Conservation (phyloP, 2,797 vertebrate species). For the Danio choprae region DNA sequence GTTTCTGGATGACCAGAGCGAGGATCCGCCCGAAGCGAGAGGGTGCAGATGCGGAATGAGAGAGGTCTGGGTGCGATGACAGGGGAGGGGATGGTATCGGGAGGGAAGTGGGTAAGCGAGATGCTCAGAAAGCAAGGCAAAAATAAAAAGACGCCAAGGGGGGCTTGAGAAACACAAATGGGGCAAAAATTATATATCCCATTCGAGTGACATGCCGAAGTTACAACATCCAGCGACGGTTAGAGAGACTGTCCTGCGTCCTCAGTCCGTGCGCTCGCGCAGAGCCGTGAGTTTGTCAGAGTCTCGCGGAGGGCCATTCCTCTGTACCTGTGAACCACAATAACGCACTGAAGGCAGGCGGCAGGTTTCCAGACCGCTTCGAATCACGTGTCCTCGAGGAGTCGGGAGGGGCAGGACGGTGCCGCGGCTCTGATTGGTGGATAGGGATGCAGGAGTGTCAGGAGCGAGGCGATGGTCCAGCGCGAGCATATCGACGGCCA, state of each 20-base stretch:
- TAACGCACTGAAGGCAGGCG: conserved; percentile 63
- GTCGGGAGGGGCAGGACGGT: conserved; percentile 37
- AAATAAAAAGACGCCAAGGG: conserved; percentile 37
- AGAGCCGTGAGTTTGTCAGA: conserved; percentile 60
- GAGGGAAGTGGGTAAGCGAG: conserved; percentile 69
- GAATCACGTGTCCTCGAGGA: conserved; percentile 72
- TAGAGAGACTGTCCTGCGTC: conserved; percentile 54
- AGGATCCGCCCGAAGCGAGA: conserved; percentile 71
- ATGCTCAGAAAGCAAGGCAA: conserved; percentile 59
- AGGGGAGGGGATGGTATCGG: conserved; percentile 67
- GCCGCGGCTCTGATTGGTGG: conserved; percentile 75
- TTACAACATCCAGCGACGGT: conserved; percentile 73
- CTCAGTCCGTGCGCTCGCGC: conserved; percentile 65
- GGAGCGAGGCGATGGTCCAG: conserved; percentile 50
- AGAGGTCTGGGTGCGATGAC: conserved; percentile 57
- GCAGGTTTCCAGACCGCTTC: conserved; percentile 71
- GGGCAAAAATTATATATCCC: conserved; percentile 66
- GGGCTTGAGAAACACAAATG: conserved; percentile 34
- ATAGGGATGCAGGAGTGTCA: conserved; percentile 68
- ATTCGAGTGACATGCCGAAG: conserved; percentile 57
- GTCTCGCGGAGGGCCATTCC: conserved; percentile 42
- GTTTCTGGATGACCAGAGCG: conserved; percentile 60
- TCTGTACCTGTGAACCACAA: conserved; percentile 56
- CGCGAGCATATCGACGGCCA: conserved; percentile 48
- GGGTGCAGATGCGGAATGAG: conserved; percentile 64